Evolutionary conservation across 2,797 vertebrate species (phyloP).

Genomic region (Sibirionetta formosa): DNA sequence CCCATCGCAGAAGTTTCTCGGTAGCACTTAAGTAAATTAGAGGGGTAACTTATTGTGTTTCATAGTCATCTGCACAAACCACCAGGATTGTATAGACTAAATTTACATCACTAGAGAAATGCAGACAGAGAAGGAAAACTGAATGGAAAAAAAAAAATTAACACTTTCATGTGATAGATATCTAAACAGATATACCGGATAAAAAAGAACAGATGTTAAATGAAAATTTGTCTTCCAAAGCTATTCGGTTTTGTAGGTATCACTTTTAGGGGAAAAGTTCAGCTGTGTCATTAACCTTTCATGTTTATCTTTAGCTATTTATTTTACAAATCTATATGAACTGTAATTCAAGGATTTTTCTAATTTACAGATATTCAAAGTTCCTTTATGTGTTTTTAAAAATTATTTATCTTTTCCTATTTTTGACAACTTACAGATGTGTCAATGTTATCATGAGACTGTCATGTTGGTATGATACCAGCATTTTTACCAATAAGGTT

Average conservation of each 20-base stretch:
- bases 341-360: neutral
- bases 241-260: neutral
- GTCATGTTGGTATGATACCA: neutral
- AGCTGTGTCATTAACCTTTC: neutral
- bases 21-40: constrained; percentile 64
- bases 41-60: constrained; percentile 38
- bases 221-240: neutral
- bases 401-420: neutral
- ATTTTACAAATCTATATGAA: neutral
- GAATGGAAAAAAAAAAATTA: neutral
- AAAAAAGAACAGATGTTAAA: neutral
- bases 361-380: neutral
- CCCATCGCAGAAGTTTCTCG: neutral
- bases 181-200: neutral
- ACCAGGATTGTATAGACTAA: neutral
- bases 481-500: neutral
- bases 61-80: constrained; percentile 15
- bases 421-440: neutral
- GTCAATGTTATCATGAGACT: neutral
- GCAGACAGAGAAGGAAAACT: neutral
- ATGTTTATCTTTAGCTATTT: neutral
- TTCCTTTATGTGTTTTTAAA: neutral
- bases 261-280: neutral
- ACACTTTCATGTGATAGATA: neutral
- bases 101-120: neutral